Evolutionary conservation across 2,888 invertebrate genomes (phyloP).

Genomic region (Calliscelio sp.): DNA sequence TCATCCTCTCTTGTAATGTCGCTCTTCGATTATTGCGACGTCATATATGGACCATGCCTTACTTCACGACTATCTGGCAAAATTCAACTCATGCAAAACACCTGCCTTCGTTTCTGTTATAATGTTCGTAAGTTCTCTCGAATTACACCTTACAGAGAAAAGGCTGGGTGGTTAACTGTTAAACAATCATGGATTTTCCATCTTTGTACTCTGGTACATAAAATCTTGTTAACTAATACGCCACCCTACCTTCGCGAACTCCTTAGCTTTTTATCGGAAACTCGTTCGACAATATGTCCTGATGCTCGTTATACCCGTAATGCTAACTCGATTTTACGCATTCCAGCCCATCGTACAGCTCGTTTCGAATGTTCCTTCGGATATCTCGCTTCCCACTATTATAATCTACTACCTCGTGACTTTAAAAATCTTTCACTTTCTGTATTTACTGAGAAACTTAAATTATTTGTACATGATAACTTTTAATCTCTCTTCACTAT

Average conservation of each 20-base stretch:
- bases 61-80: not conserved
- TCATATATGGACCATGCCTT: not conserved
- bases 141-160: not conserved
- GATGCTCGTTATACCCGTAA: too few species aligned
- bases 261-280: not conserved
- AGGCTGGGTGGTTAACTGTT: not conserved
- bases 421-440: too few species aligned
- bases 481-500: too few species aligned
- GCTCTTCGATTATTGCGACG: not conserved
- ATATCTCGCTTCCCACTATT: too few species aligned
- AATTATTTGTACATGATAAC: too few species aligned
- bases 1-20: not conserved
- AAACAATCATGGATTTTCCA: not conserved
- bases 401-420: too few species aligned
- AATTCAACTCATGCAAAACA: not conserved
- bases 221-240: not conserved
- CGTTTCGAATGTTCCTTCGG: too few species aligned
- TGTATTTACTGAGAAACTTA: too few species aligned
- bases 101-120: conserved; percentile 5
- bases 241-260: not conserved
- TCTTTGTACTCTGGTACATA: not conserved
- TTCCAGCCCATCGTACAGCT: too few species aligned
- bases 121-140: not conserved
- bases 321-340: too few species aligned
- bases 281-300: too few species aligned